phyloP scores from a whole-genome alignment of 64 coral and sea anemone genomes.

The Dendronephthya gigantea region DNA sequence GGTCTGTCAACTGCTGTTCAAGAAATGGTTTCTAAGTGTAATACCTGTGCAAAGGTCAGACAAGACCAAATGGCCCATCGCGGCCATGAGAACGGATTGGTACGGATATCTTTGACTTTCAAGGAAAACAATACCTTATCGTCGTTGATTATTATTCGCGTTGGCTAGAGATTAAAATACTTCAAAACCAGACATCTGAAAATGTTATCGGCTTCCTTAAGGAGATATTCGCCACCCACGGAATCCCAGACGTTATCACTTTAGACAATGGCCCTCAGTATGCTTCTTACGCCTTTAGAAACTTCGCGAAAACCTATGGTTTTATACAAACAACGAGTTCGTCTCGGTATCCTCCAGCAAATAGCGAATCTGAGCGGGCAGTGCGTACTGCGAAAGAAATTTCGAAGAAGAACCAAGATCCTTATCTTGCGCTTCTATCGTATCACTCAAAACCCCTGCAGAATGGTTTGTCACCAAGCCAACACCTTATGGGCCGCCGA shows the following conservation, averaged over 20 bases:
- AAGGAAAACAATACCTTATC: background rate
- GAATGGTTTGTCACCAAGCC: conserved; percentile 25
- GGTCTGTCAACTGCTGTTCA: conserved; percentile 5
- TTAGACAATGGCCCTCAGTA: conserved; percentile 45
- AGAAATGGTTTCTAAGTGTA: conserved; percentile 19
- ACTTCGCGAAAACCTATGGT: conserved; percentile 33
- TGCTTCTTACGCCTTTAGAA: background rate
- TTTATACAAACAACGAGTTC: conserved; percentile 53
- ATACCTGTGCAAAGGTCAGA: conserved; percentile 22
- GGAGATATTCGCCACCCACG: conserved; percentile 43
- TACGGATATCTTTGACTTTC: conserved; percentile 11
- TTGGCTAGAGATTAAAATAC: conserved; percentile 41
- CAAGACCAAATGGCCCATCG: conserved; percentile 12
- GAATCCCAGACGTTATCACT: conserved; percentile 38
- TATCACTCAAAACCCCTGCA: conserved; percentile 24
- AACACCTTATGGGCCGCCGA: background rate
- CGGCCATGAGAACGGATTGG: conserved; percentile 32
- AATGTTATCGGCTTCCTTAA: conserved; percentile 26
- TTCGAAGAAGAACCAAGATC: conserved; percentile 20
- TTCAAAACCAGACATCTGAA: background rate
- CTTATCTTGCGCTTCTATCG: background rate
- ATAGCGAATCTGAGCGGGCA: conserved; percentile 45
- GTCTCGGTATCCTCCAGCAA: conserved; percentile 36
- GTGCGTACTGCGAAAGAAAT: conserved; percentile 39
- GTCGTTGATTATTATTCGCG: conserved; percentile 34